A percentile compares a stretch with the other conserved stretches of the same genome.
These are phyloP conservation scores for Channallabes apus DNA, from an alignment of 2,797 vertebrate species.

Conservation along the genomic window DNA sequence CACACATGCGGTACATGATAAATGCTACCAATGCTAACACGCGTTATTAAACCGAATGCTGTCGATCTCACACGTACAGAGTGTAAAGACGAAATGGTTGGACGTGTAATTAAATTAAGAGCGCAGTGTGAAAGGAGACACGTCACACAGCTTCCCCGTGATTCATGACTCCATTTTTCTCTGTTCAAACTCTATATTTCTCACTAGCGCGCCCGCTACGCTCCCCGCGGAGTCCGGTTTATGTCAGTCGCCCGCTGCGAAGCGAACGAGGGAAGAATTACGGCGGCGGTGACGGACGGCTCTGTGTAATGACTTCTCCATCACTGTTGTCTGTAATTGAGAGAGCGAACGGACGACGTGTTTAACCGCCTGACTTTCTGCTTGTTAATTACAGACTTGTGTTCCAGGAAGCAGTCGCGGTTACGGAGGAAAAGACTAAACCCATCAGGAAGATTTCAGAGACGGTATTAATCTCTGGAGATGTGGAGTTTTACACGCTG, in stretches of 20 bases:
- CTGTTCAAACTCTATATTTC: neutral
- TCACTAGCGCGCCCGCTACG: neutral
- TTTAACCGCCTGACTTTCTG: slow-evolving; percentile 61
- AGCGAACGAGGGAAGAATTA: slow-evolving; percentile 17
- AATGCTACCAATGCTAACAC: neutral
- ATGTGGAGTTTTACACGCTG: neutral
- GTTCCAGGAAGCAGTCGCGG: slow-evolving; percentile 53
- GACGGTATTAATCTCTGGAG: neutral
- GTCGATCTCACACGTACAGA: neutral
- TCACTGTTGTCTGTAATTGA: slow-evolving; percentile 64
- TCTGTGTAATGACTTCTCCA: slow-evolving; percentile 46
- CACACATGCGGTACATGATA: too few species aligned
- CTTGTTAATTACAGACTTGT: slow-evolving; percentile 68
- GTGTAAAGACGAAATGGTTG: neutral
- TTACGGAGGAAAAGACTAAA: slow-evolving; percentile 56
- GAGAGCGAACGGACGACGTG: slow-evolving; percentile 56
- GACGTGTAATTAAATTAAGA: neutral
- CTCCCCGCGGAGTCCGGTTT: neutral
- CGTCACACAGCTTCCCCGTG: neutral
- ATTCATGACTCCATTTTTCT: slow-evolving; percentile 11
- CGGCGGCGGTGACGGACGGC: neutral
- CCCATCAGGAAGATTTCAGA: neutral
- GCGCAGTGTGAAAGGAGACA: neutral
- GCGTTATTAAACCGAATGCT: neutral
- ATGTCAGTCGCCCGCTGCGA: neutral